phyloP scores from a whole-genome alignment of 2,113 vertebrate species.

The Varanus komodoensis region DNA sequence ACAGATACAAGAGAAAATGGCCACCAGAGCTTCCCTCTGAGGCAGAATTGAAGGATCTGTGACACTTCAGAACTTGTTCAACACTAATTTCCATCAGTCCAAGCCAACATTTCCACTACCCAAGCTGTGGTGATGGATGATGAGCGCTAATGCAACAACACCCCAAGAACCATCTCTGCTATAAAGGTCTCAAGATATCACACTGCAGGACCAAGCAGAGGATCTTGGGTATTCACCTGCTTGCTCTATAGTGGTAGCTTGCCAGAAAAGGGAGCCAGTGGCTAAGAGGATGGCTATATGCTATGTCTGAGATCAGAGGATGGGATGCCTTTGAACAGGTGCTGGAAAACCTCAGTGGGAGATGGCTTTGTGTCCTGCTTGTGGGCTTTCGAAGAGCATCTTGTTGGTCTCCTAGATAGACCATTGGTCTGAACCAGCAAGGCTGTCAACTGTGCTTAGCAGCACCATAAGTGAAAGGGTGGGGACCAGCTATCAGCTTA shows the following conservation, averaged over 20 bases:
- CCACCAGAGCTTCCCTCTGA: not conserved
- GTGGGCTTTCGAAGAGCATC: not conserved
- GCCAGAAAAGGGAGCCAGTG: not conserved
- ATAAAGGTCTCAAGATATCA: not conserved
- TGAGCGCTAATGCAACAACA: not conserved
- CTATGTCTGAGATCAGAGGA: not conserved
- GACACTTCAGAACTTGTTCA: not conserved
- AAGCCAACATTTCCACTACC: not conserved
- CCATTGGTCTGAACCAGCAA: not conserved
- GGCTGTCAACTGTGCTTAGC: not conserved
- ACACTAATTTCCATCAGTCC: not conserved
- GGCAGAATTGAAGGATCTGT: not conserved
- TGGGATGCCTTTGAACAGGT: too few relatives aligned
- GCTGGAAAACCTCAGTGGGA: not conserved
- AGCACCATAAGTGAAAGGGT: not conserved
- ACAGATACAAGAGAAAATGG: not conserved
- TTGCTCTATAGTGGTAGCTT: not conserved
- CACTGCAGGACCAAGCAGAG: not conserved
- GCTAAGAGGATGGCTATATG: not conserved
- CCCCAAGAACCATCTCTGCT: not conserved
- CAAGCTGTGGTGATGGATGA: not conserved
- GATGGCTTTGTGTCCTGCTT: not conserved
- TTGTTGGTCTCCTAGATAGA: not conserved
- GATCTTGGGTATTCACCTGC: not conserved
- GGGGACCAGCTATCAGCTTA: not conserved